phyloP scores from a whole-genome alignment of 2,797 vertebrate species.

The Acridotheres tristis region DNA sequence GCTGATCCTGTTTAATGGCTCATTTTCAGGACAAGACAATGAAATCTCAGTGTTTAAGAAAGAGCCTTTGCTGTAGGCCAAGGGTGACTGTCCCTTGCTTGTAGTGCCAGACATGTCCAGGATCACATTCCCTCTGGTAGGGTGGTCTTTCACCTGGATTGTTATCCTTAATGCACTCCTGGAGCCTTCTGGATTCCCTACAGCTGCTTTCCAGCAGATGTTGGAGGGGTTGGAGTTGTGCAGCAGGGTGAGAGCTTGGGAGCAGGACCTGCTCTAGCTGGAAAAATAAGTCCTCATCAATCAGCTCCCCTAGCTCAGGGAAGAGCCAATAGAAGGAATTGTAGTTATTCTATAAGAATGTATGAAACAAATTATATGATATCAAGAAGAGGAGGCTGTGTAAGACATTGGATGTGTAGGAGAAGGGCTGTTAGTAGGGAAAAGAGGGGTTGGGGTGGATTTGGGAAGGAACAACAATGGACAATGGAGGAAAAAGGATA shows the following conservation, averaged over 20 bases:
- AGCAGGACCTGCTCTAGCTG: neutral
- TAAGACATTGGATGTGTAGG: neutral
- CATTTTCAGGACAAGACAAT: neutral
- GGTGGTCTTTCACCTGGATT: neutral
- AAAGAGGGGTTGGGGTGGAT: neutral
- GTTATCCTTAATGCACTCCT: neutral
- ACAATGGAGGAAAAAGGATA: neutral
- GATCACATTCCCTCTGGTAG: no score
- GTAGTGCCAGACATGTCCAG: neutral
- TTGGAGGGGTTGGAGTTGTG: fast-evolving
- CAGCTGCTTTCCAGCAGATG: neutral
- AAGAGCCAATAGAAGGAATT: neutral
- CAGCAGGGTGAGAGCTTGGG: neutral
- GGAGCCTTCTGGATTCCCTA: neutral
- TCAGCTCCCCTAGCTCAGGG: neutral
- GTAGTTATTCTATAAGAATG: neutral
- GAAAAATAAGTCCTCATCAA: neutral
- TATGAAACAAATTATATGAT: neutral
- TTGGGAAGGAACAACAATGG: neutral
- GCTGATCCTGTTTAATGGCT: neutral
- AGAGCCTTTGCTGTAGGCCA: neutral
- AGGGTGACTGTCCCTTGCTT: neutral
- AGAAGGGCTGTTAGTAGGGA: neutral
- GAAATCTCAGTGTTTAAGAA: neutral
- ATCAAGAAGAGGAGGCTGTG: neutral